phyloP scores from a whole-genome alignment of 2,113 vertebrate genomes.

The Hyperopisus bebe region DNA sequence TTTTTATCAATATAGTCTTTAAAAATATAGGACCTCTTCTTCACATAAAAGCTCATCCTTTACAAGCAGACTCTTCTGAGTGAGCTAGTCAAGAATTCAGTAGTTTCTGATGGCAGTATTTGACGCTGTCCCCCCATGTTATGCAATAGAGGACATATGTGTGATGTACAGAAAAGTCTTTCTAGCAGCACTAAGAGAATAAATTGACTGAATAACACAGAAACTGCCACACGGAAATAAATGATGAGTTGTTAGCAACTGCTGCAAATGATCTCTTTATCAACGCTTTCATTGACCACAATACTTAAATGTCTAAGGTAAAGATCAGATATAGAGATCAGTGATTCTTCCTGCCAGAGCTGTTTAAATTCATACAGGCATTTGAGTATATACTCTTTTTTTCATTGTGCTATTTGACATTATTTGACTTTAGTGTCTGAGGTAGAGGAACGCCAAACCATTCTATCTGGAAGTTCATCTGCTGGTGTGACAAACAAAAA shows the following conservation, averaged over 20 bases:
- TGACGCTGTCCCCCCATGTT: neutral
- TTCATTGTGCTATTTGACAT: neutral
- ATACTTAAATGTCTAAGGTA: neutral
- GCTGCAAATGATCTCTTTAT: neutral
- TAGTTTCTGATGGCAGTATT: neutral
- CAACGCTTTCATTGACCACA: neutral
- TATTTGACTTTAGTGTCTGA: neutral
- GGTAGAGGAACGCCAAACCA: neutral
- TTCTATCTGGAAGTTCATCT: neutral
- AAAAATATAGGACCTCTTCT: neutral
- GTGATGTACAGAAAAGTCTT: neutral
- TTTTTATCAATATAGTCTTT: neutral
- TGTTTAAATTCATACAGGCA: neutral
- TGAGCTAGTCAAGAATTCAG: neutral
- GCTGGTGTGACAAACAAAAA: neutral
- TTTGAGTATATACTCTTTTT: neutral
- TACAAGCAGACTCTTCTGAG: neutral
- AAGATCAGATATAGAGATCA: neutral
- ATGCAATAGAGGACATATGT: neutral
- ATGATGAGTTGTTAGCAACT: neutral
- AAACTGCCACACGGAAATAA: neutral
- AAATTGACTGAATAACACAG: neutral
- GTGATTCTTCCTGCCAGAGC: neutral
- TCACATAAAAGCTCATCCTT: neutral
- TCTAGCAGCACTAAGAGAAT: neutral